Base-by-base conservation (phyloP, 2,888 invertebrate species). In the Melikaiella ostensackeni region DNA sequence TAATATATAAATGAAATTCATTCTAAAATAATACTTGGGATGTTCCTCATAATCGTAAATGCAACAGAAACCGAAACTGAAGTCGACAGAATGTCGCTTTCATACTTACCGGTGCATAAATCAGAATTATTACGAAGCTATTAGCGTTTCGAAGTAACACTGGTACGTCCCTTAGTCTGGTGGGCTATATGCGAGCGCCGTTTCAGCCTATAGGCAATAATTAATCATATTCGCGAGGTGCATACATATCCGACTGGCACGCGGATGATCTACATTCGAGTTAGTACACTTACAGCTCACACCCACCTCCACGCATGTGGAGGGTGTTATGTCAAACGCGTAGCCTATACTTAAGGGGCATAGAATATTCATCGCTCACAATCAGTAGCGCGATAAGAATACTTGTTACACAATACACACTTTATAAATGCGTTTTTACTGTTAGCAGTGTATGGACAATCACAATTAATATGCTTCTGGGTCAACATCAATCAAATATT, bases 121-220 rank as follows among this genome's bases (percentile, higher is more conserved):
- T 89, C 89, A 88, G 88, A 89, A 89, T 90, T 89, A 89, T 89
- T 89, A 87, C 89, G 84, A 86, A 87, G 87, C 87, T 88, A 90
- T 89, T 90, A 90, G 87, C 88, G 86, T 87, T 86, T 87, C 84
- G 84, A 84, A 86, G 87, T 88, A 89, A 90, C 87, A 88, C 86
- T 85, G 86, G 87, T 88, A 87, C 89, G 86, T 88, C 89, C 89
- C 77, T 75, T 46, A 64, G 74, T 75, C 62, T 33, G 64, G 59
- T 73, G 57, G 62, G 59, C 35, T 57, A 76, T 57, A 61, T 50
- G 33, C 62, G 55, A 75, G 35, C 61, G n/a, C 57, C 24, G 55
- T 57, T 74, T 75, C 61, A 64, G 80, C 70, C 77, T 79, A 81
- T 81, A 77, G 80, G 79, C 86, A 87, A 88, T 88, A 88, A 91